Base-by-base conservation (phyloP, 2,797 vertebrate species). In the Enteromius anoplus region DNA sequence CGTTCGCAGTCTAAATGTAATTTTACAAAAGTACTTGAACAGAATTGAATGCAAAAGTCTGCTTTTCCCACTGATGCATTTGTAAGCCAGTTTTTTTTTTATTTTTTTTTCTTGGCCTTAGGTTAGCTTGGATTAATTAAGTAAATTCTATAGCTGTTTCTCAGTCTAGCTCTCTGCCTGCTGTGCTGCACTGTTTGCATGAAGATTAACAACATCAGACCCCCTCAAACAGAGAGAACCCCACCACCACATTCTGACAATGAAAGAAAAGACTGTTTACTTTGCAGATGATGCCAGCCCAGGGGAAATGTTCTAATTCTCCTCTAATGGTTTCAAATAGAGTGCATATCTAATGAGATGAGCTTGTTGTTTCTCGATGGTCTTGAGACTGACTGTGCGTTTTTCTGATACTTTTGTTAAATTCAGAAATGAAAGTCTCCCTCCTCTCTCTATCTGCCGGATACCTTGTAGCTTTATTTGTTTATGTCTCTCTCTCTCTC, bases 91-190 rank as follows among this genome's bases (percentile, higher is more conserved):
- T 53, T 62, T 21, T 51, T 6, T 19, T 3, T 23, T 21, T 17
- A n/a, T 1, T 32, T 17, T 4, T 5, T 0, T 11, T n/a, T 21
- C 12, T 23, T 58, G 45, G n/a, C 66, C 65, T 45, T 58, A 45
- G 65, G 75, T 51, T 26, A 78, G 49, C n/a, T 75, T 14, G 45
- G 62, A 66, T 66, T 75, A 55, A 76, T 81, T 81, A 75, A 70
- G 47, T 66, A 26, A 47, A 65, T 65, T 65, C 37, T 42, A 12
- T 77, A 23, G 53, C 40, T 60, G 73, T 10, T 32, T 32, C 12
- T 53, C 40, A 34, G 69, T 62, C 40, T 77, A 64, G n/a, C 75
- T 64, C 58, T 62, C 40, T 29, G 40, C 58, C 40, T 42, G 53
- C 58, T 64, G 75, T 47, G 37, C 75, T 64, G 40, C 58, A 45